These are phyloP conservation scores for Crax fasciolata DNA, from an alignment of 2,797 vertebrate genomes.

Conservation along the genomic window DNA sequence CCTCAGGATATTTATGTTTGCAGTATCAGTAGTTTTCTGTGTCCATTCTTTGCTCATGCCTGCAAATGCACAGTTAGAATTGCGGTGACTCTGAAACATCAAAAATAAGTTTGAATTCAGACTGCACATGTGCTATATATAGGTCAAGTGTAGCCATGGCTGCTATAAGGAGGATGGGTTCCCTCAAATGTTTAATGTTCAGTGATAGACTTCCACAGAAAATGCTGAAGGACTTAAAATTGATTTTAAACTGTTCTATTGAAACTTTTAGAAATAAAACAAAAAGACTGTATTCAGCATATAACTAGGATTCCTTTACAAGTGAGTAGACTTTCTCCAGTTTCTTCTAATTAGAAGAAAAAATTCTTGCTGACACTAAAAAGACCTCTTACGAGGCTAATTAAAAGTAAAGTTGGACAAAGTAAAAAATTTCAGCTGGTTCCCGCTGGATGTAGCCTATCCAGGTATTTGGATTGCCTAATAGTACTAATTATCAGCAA, in stretches of 20 bases:
- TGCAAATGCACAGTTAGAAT: neutral
- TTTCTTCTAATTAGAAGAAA: neutral
- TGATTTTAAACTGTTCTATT: neutral
- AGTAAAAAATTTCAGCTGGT: neutral
- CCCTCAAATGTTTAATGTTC: neutral
- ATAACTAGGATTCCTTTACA: neutral
- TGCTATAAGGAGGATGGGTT: neutral
- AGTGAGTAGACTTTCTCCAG: neutral
- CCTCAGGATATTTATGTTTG: neutral
- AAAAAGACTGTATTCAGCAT: neutral
- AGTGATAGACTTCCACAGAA: neutral
- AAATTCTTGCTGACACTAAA: neutral
- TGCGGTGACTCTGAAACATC: neutral
- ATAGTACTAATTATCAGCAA: neutral
- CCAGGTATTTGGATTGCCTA: neutral
- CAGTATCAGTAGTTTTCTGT: neutral
- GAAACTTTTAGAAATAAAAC: neutral
- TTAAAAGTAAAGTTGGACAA: neutral
- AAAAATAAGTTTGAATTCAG: neutral
- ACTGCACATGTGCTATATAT: neutral
- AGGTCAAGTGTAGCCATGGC: neutral
- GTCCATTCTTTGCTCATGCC: neutral
- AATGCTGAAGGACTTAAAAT: neutral
- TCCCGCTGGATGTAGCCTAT: neutral
- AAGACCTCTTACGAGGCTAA: neutral